Percentiles rank a stretch among this genome's conserved stretches.
Evolutionary conservation across 2,113 vertebrate species (phyloP).

Genomic region (Polypterus senegalus): DNA sequence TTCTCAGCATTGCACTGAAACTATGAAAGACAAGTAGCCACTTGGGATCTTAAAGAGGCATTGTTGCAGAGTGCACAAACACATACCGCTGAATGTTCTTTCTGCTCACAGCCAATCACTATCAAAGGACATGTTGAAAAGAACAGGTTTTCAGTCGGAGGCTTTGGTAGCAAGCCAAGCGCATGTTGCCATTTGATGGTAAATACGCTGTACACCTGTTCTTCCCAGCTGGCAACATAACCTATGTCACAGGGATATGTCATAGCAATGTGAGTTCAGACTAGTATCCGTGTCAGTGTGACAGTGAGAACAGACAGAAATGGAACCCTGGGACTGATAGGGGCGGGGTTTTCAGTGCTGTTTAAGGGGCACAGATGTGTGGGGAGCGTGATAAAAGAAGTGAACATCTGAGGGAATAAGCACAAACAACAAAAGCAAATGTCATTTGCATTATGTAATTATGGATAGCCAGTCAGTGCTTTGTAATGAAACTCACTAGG

Average conservation of each 20-base stretch:
- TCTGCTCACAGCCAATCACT: conserved; percentile 61
- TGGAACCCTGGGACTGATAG: conserved; percentile 49
- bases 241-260: conserved; percentile 61
- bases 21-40: conserved; percentile 32
- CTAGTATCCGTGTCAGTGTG: conserved; percentile 42
- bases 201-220: conserved; percentile 86
- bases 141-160: conserved; percentile 68
- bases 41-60: conserved; percentile 37
- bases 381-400: conserved; percentile 64
- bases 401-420: conserved; percentile 65
- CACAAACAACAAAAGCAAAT: conserved; percentile 70
- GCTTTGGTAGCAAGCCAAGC: conserved; percentile 75
- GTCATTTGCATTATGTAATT: conserved; percentile 81
- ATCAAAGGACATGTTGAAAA: conserved; percentile 45
- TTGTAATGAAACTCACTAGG: conserved; percentile 59
- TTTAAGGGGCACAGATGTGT: conserved; percentile 63
- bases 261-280: conserved; percentile 38
- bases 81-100: conserved; percentile 32
- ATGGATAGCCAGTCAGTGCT: conserved; percentile 53
- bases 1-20: conserved; percentile 17
- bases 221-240: conserved; percentile 77
- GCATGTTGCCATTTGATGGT: conserved; percentile 70
- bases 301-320: conserved; percentile 53
- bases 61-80: conserved; percentile 25
- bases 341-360: conserved; percentile 44